Conservation (phyloP, 2,888 invertebrate species). For the Drosophila phalerata region DNA sequence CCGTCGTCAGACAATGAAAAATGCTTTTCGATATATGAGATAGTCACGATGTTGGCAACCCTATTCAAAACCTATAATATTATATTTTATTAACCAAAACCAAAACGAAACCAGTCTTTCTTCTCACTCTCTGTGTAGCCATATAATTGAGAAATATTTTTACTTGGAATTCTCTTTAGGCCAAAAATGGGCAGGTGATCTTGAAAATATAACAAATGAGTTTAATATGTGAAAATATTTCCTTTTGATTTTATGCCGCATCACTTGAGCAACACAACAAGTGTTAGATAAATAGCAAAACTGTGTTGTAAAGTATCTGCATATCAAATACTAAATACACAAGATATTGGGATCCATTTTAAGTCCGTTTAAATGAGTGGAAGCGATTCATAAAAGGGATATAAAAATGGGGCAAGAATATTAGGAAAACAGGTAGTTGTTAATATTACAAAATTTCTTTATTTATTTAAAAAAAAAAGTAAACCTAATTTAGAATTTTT, state of each 20-base stretch:
- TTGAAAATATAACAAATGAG: slow-evolving; percentile 59
- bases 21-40: slow-evolving; percentile 53
- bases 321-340: background rate
- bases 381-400: background rate
- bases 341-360: background rate
- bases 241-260: slow-evolving; percentile 64
- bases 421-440: too few relatives aligned
- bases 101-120: background rate
- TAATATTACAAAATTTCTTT: too few relatives aligned
- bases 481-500: too few relatives aligned
- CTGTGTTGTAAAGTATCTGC: slow-evolving; percentile 21
- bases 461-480: too few relatives aligned
- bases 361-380: background rate
- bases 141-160: slow-evolving; percentile 61
- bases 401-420: too few relatives aligned
- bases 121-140: background rate
- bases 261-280: slow-evolving; percentile 34
- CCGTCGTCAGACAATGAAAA: slow-evolving; percentile 62
- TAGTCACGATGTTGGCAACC: slow-evolving; percentile 46
- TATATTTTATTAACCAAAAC: slow-evolving; percentile 24
- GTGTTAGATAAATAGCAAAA: slow-evolving; percentile 26
- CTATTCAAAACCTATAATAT: slow-evolving; percentile 33
- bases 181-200: slow-evolving; percentile 66
- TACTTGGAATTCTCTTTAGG: slow-evolving; percentile 67
- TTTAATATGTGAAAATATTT: slow-evolving; percentile 52